Evolutionary conservation across 2,113 vertebrate genomes (phyloP), one percentile per base, ranked within the genome.

Genomic region (Myotis davidii): DNA sequence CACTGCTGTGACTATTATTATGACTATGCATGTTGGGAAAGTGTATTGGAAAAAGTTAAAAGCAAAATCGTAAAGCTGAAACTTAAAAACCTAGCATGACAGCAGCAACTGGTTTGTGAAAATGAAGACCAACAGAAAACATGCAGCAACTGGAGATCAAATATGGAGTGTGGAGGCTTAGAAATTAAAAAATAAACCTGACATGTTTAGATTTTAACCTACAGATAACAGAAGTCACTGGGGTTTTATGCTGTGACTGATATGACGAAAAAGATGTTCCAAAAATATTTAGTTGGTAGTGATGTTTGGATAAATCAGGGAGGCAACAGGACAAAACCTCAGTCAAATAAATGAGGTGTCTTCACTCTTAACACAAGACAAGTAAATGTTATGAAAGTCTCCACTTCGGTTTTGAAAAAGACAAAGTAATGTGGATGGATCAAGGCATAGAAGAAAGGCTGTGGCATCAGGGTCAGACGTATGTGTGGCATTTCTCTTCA

Each of bases 301-400:
- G 65, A 29, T 17, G 14, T 59, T 23, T 17, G 29, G 42, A 78
- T 42, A 42, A 90, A 59, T 7, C 2, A 1, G 1, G 50, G 45
- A 23, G 16, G 17, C 16, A 11, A 45, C 65, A 76, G 32, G 6
- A 65, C 1, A 37, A 2, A 8, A 16, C 25, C 76, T 77, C 25
- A 21, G 8, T n/a, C 73, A 79, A 9, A 32, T 25, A 42, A 74
- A 18, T 13, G 16, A 90, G 42, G 25, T 34, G 59, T 32, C 59
- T 61, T 82, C 23, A 13, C 67, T 94, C 56, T 48, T 48, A 42
- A 76, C 17, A 1, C 0, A 74, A 84, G 67, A 29, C 29, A 89
- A 64, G 85, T 85, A 65, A 6, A 96, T 37, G 29, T 89, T 96
- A 67, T 95, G 91, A 69, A 83, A 95, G 94, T 77, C 85, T 27